These are phyloP conservation scores for Rambutsinella grinnellia DNA, from an alignment of 2,888 invertebrate species.

Conservation along the genomic window DNA sequence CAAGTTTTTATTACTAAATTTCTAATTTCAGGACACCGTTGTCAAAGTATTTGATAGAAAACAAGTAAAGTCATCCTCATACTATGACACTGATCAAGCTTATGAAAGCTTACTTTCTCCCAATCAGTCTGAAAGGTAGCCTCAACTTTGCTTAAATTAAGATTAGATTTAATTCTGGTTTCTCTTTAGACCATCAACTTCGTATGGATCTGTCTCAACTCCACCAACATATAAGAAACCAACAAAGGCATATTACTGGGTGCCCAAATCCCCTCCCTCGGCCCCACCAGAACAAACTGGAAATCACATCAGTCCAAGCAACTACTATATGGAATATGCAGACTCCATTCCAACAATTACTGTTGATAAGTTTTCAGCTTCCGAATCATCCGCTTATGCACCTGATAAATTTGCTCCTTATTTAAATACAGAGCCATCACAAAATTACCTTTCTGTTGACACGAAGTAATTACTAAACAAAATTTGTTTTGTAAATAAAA, in stretches of 20 bases:
- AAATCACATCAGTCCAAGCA: conserved; percentile 1
- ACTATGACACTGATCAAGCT: conserved; percentile 11
- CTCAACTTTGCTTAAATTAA: not conserved
- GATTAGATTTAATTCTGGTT: not conserved
- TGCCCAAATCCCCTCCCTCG: not conserved
- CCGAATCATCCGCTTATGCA: not conserved
- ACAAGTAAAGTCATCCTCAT: conserved; percentile 18
- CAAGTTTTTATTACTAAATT: no score
- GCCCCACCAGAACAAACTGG: not conserved
- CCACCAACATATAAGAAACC: conserved; percentile 1
- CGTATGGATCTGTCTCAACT: conserved; percentile 27
- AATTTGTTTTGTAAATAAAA: no score
- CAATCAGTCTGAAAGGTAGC: conserved; percentile 4
- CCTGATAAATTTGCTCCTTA: not conserved
- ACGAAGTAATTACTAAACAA: conserved; percentile 9
- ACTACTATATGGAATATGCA: conserved; percentile 17
- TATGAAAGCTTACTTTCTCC: conserved; percentile 23
- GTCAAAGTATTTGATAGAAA: conserved; percentile 34
- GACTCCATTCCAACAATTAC: conserved; percentile 38
- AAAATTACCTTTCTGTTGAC: conserved; percentile 59
- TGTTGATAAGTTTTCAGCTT: conserved; percentile 47
- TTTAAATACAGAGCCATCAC: not conserved
- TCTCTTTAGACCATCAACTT: conserved; percentile 1
- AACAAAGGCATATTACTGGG: not conserved
- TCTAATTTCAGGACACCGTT: conserved; percentile 39